A percentile compares a stretch with the other conserved stretches of the same genome.
phyloP scores from a whole-genome alignment of 1,140 invertebrate species.

The Solenopsis fugax region DNA sequence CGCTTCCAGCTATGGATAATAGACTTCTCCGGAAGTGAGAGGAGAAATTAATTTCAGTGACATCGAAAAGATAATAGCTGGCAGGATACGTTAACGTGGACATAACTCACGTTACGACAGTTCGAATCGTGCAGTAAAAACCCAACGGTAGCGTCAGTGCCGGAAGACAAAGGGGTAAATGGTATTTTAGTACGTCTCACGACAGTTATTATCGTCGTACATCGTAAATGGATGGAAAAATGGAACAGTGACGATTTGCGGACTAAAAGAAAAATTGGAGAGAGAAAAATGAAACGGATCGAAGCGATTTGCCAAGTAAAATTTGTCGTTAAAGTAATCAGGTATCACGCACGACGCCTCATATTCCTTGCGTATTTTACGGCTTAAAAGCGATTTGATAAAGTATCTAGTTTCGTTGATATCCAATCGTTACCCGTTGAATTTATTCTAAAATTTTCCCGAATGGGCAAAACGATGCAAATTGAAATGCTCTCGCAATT shows the following conservation, averaged over 20 bases:
- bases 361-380: neutral
- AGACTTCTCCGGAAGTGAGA: constrained; percentile 27
- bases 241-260: constrained; percentile 17
- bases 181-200: constrained; percentile 33
- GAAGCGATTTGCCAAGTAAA: constrained; percentile 27
- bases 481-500: too few relatives aligned
- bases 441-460: neutral
- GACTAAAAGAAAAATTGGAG: neutral
- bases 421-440: neutral
- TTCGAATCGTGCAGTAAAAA: constrained; percentile 1
- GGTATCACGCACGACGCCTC: neutral
- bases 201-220: constrained; percentile 38
- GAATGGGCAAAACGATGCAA: too few relatives aligned
- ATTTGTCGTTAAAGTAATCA: constrained; percentile 9
- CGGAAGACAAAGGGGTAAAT: constrained; percentile 36
- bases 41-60: constrained; percentile 40
- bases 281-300: constrained; percentile 2
- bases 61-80: constrained; percentile 14
- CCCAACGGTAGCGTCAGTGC: neutral
- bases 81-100: constrained; percentile 6
- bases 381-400: neutral
- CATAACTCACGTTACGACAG: constrained; percentile 27
- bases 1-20: constrained; percentile 28
- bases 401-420: neutral
- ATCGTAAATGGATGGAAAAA: constrained; percentile 29